Evolutionary conservation across 1,140 invertebrate species (phyloP), one percentile per base, ranked within the genome.

Genomic region (Drosophila sproati): DNA sequence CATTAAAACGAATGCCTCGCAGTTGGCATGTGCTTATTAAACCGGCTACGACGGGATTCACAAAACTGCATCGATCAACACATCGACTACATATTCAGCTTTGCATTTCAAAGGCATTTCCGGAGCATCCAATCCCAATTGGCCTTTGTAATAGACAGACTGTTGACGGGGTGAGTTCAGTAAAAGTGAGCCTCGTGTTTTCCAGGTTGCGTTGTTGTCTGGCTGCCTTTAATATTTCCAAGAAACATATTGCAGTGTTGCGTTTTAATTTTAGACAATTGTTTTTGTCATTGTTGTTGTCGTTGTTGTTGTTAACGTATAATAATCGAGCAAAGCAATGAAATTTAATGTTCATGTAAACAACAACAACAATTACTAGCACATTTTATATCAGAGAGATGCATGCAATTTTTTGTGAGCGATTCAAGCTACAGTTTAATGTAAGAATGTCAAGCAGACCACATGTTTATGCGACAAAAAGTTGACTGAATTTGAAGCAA

Each of bases 11-110:
- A 12, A 12, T 12, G 12, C 12, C 12, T 12, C 20, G 20, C 20
- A 20, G 20, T 20, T 20, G 20, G 20, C 20, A 20, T 20, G 20
- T 20, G 20, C 20, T 20, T 20, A 20, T 20, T 20, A 61, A 69
- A 69, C 66, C 66, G 66, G 66, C 66, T 69, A 6, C 8, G 10
- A 61, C 56, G 66, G 66, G 66, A 68, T 45, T 68, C 45, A 68
- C 66, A 60, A 39, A 61, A 32, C 45, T 47, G 45, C 59, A 63
- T 20, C 48, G 35, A 63, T 39, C 47, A 8, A 8, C 32, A 8
- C 8, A 50, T 50, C 34, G 59, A 50, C 45, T 32, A 8, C 37
- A 20, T 52, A 31, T 10, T 10, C 4, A 50, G 20, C 8, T 45
- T 54, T 45, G 34, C 28, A 37, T 35, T 47, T 7, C 1, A 20